Conservation (phyloP, 2,797 vertebrate species). For the Ateles fusciceps region DNA sequence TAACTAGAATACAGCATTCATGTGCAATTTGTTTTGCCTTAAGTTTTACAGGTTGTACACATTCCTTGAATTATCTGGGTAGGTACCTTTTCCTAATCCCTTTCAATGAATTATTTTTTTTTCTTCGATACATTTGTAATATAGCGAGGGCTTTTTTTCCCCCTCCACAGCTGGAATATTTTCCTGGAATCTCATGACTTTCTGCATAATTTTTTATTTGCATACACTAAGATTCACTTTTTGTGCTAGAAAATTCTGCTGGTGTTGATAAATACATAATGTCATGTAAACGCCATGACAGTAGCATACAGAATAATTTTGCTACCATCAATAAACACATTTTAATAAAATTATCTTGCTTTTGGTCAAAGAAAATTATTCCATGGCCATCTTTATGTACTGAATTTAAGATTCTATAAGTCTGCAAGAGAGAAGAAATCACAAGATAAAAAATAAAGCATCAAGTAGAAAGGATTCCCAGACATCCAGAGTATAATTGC, state of each 20-base stretch:
- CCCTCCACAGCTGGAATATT: neutral
- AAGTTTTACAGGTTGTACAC: neutral
- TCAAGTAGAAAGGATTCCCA: neutral
- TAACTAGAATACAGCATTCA: neutral
- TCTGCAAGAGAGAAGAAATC: neutral
- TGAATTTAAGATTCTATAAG: neutral
- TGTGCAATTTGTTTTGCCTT: neutral
- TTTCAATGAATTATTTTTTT: neutral
- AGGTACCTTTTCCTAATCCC: neutral
- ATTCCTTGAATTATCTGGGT: neutral
- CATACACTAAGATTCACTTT: neutral
- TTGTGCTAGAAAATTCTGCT: neutral
- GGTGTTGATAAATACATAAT: slow-evolving; percentile 1
- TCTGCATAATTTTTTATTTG: neutral
- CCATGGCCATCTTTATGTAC: neutral
- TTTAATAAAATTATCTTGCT: slow-evolving; percentile 1
- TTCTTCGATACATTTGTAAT: neutral
- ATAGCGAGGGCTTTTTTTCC: neutral
- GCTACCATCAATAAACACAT: neutral
- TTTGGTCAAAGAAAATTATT: slow-evolving; percentile 9
- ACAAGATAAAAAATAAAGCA: neutral
- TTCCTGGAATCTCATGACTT: neutral
- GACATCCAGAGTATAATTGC: neutral
- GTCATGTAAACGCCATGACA: neutral
- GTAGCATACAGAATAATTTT: neutral